These are phyloP conservation scores for Teleopsis dalmanni DNA, from an alignment of 1,140 invertebrate species.

Conservation along the genomic window DNA sequence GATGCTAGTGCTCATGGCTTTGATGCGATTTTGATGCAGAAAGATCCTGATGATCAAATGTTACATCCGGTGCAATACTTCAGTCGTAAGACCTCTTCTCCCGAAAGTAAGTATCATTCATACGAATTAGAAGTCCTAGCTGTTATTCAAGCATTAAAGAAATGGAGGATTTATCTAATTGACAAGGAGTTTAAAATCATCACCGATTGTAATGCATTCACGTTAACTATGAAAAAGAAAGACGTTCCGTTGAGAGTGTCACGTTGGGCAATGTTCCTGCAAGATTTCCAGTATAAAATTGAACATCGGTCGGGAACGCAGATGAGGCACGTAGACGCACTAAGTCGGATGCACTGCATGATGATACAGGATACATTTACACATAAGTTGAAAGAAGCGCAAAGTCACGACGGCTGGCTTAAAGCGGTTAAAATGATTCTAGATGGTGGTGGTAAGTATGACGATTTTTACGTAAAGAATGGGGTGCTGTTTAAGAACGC, in stretches of 20 bases:
- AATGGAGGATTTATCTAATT: constrained; percentile 18
- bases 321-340: no score
- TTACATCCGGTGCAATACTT: constrained; percentile 10
- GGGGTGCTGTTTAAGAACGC: background rate
- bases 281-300: constrained; percentile 18
- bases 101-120: constrained; percentile 24
- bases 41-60: constrained; percentile 11
- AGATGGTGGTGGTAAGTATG: background rate
- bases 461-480: constrained; percentile 1
- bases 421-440: constrained; percentile 1
- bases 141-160: constrained; percentile 19
- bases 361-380: constrained; percentile 5
- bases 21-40: constrained; percentile 22
- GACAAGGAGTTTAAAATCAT: constrained; percentile 8
- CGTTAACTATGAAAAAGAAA: constrained; percentile 26
- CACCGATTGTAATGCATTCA: constrained; percentile 31
- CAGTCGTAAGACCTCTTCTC: constrained; percentile 32
- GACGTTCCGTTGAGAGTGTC: constrained; percentile 34
- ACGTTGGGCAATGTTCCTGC: constrained; percentile 21
- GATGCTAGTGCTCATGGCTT: constrained; percentile 19
- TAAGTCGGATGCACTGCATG: constrained; percentile 13
- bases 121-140: constrained; percentile 27
- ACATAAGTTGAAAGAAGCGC: constrained; percentile 5
- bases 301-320: no score
- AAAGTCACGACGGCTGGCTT: constrained; percentile 1